Evolutionary conservation across 2,888 invertebrate species (phyloP).

Genomic region (Plebejus argus): DNA sequence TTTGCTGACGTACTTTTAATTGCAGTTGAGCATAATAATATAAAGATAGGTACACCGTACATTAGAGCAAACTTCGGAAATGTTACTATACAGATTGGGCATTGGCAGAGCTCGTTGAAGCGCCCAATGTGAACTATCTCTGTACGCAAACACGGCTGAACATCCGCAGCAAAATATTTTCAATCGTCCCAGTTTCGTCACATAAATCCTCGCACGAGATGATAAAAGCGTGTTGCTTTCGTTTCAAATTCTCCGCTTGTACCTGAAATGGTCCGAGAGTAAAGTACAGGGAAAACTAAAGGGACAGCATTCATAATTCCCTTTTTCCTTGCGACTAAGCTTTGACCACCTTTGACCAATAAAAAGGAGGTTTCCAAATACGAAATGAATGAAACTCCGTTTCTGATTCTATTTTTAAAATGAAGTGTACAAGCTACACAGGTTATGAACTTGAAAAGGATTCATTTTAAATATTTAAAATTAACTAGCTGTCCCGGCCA

Average conservation of each 20-base stretch:
- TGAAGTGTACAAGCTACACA: no score
- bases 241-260: slow-evolving; percentile 8
- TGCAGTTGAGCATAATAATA: no score
- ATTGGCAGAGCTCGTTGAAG: not conserved
- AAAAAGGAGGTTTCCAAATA: no score
- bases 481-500: no score
- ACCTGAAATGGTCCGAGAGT: not conserved
- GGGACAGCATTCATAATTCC: not conserved
- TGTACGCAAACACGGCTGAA: not conserved
- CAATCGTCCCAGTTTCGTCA: slow-evolving; percentile 7
- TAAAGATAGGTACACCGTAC: no score
- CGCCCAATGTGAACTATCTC: not conserved
- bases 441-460: no score
- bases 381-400: no score
- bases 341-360: not conserved
- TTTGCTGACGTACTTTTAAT: no score
- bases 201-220: not conserved
- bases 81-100: no score
- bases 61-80: no score
- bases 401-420: no score
- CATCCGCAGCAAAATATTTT: not conserved
- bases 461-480: no score
- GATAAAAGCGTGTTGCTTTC: not conserved
- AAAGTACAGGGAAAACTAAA: not conserved
- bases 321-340: not conserved